Evolutionary conservation across 2,113 vertebrate genomes (phyloP).

Genomic region (Tragelaphus buxtoni): DNA sequence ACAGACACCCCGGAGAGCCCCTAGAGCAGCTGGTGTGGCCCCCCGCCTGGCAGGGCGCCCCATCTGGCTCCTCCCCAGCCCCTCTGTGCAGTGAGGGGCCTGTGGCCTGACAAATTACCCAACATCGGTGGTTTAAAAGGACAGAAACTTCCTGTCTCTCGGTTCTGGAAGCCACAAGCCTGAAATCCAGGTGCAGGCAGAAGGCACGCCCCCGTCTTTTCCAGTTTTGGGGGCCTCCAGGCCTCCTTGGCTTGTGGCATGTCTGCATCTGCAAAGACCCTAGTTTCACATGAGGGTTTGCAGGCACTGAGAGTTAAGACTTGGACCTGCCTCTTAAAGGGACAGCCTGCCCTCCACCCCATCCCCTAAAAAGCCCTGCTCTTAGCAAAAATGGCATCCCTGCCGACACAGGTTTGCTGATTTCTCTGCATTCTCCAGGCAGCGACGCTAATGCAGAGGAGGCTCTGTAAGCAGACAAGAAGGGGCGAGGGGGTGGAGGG

Average conservation of each 20-base stretch:
- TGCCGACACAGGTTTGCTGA: neutral
- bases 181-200: neutral
- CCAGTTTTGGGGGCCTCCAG: neutral
- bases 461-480: neutral
- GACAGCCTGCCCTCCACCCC: neutral
- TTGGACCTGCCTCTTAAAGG: neutral
- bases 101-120: neutral
- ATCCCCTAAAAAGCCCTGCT: neutral
- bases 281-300: neutral
- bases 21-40: neutral
- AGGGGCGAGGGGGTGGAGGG: neutral
- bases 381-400: neutral
- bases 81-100: neutral
- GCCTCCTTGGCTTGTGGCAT: too few species aligned
- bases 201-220: neutral
- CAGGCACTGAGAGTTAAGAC: neutral
- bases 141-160: neutral
- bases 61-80: neutral
- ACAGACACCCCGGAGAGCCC: neutral
- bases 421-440: neutral
- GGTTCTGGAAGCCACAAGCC: neutral
- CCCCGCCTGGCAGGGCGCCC: neutral
- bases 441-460: neutral
- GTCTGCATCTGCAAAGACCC: neutral
- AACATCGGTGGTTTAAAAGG: neutral